phyloP scores from a whole-genome alignment of 1,140 invertebrate genomes.

The Drosophila seguyi region DNA sequence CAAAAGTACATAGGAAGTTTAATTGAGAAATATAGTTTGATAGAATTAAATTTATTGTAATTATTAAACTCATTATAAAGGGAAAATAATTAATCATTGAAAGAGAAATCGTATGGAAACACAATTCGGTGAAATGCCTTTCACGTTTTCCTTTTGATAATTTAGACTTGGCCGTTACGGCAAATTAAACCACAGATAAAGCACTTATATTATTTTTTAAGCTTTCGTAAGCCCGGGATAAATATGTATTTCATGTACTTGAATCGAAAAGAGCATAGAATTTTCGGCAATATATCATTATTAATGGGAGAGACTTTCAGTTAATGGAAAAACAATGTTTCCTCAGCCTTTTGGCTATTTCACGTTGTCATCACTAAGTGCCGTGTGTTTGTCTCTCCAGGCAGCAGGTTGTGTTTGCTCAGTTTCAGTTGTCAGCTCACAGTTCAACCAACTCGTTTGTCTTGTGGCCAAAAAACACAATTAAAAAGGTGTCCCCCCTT shows the following conservation, averaged over 20 bases:
- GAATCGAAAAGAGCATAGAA: neutral
- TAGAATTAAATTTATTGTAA: neutral
- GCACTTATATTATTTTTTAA: constrained; percentile 26
- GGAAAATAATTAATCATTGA: constrained; percentile 35
- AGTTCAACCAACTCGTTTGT: constrained; percentile 52
- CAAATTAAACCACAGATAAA: constrained; percentile 35
- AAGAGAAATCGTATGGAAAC: constrained; percentile 44
- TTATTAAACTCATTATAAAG: constrained; percentile 10
- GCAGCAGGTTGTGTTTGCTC: constrained; percentile 43
- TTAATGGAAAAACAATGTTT: constrained; percentile 18
- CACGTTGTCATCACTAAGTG: constrained; percentile 53
- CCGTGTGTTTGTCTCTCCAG: constrained; percentile 1
- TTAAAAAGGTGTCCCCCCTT: constrained; percentile 49
- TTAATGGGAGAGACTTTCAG: neutral
- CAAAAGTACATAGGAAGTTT: neutral
- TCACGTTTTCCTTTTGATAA: constrained; percentile 29
- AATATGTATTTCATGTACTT: neutral
- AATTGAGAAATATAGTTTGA: neutral
- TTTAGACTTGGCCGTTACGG: constrained; percentile 18
- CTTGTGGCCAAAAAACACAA: constrained; percentile 61
- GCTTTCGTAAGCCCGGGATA: constrained; percentile 11
- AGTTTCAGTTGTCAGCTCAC: constrained; percentile 45
- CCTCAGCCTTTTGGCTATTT: neutral
- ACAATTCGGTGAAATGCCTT: constrained; percentile 20
- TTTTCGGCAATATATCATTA: constrained; percentile 11